These are phyloP conservation scores for Euwallacea fornicatus DNA, from an alignment of 1,140 invertebrate species.

Conservation along the genomic window DNA sequence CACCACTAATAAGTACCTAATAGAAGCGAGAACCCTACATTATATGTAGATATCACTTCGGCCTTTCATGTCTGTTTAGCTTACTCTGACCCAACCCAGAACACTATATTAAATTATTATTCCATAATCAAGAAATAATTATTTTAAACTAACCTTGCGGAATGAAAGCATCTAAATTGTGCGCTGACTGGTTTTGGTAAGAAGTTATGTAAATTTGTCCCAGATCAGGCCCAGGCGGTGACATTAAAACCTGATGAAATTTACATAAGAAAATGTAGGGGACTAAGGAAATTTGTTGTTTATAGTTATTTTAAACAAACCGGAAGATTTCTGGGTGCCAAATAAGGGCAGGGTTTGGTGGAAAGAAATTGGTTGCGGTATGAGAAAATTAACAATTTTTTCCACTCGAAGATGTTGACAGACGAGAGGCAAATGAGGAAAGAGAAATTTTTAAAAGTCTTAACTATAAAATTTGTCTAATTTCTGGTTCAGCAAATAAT, in stretches of 20 bases:
- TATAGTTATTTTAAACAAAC: conserved; percentile 17
- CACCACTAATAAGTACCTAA: no score
- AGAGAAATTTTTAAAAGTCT: no score
- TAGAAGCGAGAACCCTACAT: no score
- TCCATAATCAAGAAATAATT: no score
- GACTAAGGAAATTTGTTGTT: conserved; percentile 30
- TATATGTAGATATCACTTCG: no score
- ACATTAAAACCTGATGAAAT: conserved; percentile 37
- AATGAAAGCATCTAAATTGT: background rate
- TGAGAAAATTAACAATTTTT: background rate
- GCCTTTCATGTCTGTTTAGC: no score
- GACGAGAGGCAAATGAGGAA: no score
- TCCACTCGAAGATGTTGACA: background rate
- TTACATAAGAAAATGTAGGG: conserved; percentile 28
- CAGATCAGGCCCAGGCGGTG: conserved; percentile 24
- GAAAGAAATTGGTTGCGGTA: background rate
- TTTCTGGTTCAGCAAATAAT: no score
- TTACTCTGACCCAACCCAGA: no score
- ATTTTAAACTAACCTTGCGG: background rate
- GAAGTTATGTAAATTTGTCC: conserved; percentile 32
- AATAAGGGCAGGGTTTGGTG: background rate
- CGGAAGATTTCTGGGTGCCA: background rate
- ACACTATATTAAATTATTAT: no score
- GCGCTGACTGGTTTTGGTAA: background rate
- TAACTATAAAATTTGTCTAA: no score